Evolutionary conservation across 2,113 vertebrate species (phyloP), one percentile per base, ranked within the genome.

Genomic region (Puntigrus tetrazona): DNA sequence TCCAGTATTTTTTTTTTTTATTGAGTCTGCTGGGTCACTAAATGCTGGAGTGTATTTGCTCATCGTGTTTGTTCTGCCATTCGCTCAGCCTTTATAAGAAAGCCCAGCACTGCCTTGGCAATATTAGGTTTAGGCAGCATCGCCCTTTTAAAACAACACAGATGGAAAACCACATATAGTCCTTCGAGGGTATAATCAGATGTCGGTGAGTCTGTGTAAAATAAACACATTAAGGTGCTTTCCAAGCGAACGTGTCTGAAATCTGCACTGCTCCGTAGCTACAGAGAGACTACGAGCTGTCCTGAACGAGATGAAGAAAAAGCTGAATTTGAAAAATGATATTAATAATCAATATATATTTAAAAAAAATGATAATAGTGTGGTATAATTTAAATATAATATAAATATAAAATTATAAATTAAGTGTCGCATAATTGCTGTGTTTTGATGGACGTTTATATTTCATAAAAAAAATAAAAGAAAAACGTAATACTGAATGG

Each of bases 81-180:
- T 18, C 34, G 47, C 34, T n/a, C 29, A 55, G n/a, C 25, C 43
- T 34, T 34, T 8, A 52, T 34, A 50, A 31, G 4, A 36, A 52
- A 76, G 0, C 29, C 1, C 18, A 38, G 20, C 0, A 43, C 14
- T 61, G 69, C 22, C 34, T 36, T 79, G 7, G 29, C n/a, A 61
- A 8, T 63, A n/a, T 20, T 79, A 63, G 11, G 36, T 29, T 63
- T 27, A 43, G 77, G 4, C 22, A 61, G n/a, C 4, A 43, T 59
- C 74, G 5, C 29, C 31, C 29, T 52, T 52, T 31, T 77, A 36
- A 77, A 73, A 45, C 38, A 45, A 73, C 69, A 72, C 3, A 7
- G 5, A 72, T n/a, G 38, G 22, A 72, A 38, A 73, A 45, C 70
- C 67, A 73, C 70, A 73, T 73, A 73, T 10, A 52, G 27, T 76